Conservation (phyloP, 2,797 vertebrate genomes). For the Megalops cyprinoides region DNA sequence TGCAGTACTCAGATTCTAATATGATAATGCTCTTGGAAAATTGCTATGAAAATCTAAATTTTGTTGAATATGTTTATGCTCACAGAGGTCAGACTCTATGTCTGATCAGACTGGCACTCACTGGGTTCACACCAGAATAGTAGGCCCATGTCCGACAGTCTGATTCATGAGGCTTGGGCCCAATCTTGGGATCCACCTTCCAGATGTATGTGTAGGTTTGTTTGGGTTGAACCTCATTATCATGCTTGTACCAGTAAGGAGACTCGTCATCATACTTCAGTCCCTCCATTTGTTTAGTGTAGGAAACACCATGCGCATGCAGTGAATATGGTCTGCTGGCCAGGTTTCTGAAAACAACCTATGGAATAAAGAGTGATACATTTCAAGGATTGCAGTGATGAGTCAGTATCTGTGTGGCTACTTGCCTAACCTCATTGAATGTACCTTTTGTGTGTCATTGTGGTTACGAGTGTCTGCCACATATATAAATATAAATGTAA, state of each 20-base stretch:
- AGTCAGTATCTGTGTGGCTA: not conserved
- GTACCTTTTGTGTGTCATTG: no score
- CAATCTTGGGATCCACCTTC: conserved; percentile 75
- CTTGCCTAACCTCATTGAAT: no score
- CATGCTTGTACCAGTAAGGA: conserved; percentile 81
- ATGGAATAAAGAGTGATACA: conserved; percentile 34
- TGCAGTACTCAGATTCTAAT: not conserved
- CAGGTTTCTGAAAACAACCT: conserved; percentile 92
- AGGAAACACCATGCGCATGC: conserved; percentile 89
- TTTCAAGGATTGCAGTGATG: no score
- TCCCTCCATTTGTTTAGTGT: conserved; percentile 92
- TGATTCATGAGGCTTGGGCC: conserved; percentile 74
- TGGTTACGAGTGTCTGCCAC: not conserved
- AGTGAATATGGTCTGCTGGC: conserved; percentile 87
- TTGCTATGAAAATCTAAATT: not conserved
- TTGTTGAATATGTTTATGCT: no score
- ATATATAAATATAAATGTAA: no score
- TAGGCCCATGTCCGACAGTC: conserved; percentile 89
- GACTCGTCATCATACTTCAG: conserved; percentile 88
- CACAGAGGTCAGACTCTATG: not conserved
- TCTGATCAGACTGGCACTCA: conserved; percentile 63
- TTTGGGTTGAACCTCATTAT: conserved; percentile 83
- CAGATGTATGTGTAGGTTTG: conserved; percentile 86
- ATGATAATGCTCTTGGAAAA: not conserved
- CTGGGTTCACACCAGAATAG: conserved; percentile 89